Conservation (phyloP, 2,113 vertebrate genomes). For the Aramus guarauna region DNA sequence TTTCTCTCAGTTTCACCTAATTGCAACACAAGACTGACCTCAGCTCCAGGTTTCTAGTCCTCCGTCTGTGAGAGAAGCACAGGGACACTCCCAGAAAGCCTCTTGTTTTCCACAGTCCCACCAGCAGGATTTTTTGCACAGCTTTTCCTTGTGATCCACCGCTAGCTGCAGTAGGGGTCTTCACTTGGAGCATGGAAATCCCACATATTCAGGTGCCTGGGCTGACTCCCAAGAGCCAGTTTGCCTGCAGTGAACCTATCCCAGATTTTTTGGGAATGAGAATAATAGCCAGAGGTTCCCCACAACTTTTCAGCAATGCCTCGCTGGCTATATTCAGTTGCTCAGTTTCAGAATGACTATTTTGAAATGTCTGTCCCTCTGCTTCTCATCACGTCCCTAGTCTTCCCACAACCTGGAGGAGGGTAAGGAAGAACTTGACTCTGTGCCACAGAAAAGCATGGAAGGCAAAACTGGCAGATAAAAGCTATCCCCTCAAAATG, state of each 20-base stretch:
- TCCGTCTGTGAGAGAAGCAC: fast-evolving
- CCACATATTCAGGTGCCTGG: background rate
- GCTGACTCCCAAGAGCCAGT: background rate
- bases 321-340: background rate
- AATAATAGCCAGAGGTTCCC: background rate
- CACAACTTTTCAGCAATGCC: background rate
- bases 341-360: background rate
- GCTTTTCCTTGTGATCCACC: background rate
- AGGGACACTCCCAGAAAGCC: background rate
- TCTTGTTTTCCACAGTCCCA: background rate
- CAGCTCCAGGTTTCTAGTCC: background rate
- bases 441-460: background rate
- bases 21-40: background rate
- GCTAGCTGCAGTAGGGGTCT: background rate
- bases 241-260: background rate
- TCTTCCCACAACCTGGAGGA: background rate
- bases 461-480: background rate
- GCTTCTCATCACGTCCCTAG: background rate
- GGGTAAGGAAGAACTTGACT: background rate
- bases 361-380: background rate
- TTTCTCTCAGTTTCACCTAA: background rate
- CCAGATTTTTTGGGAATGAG: background rate
- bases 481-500: background rate
- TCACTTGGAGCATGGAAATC: background rate
- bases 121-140: background rate